Base-by-base conservation (phyloP, 92 coral and sea anemone genomes). In the Palythoa grandiflora region DNA sequence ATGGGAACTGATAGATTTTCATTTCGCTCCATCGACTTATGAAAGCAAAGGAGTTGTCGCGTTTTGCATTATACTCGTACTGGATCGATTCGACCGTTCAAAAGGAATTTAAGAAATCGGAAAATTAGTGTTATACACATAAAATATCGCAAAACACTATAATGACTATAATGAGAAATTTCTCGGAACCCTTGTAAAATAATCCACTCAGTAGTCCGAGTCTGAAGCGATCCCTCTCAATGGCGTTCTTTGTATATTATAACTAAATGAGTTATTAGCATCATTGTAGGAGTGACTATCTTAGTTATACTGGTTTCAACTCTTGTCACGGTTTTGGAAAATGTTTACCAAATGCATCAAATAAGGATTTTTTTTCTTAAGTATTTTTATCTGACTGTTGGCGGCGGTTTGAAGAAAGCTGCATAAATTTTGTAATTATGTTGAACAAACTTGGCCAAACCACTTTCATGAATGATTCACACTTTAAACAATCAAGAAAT, bases 401-500 rank as follows among this genome's bases (percentile, higher is more conserved):
- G 63, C 38, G 61, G 47, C 47, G 6, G 68, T 77, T 36, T 77
- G 68, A 36, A 35, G 21, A 77, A 77, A 54, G 44, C 53, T 36
- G 80, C 60, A 75, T 38, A 44, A 44, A 48, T 17, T 65, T 68
- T 65, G 48, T 66, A 66, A 81, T 81, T 81, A 66, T 38, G 71
- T 66, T 81, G 86, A 81, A 81, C 75, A 81, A 81, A 81, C 75
- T 81, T 65, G 35, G 74, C 36, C 28, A 63, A 51, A 47, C 86
- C 86, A 66, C 86, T 66, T 66, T 66, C 63, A 65, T 81, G 75
- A 81, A 81, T 81, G 60, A 81, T 81, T 81, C 86, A 81, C 85
- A 80, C 74, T 60, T 40, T 53, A 63, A 39, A 81, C 44, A 66
- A 66, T 81, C 75, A 66, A 66, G 86, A 81, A 65, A 50, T 81